A percentile compares a stretch with the other conserved stretches of the same genome.
Evolutionary conservation across 2,888 invertebrate species (phyloP).

Genomic region (Entomobrya proxima): DNA sequence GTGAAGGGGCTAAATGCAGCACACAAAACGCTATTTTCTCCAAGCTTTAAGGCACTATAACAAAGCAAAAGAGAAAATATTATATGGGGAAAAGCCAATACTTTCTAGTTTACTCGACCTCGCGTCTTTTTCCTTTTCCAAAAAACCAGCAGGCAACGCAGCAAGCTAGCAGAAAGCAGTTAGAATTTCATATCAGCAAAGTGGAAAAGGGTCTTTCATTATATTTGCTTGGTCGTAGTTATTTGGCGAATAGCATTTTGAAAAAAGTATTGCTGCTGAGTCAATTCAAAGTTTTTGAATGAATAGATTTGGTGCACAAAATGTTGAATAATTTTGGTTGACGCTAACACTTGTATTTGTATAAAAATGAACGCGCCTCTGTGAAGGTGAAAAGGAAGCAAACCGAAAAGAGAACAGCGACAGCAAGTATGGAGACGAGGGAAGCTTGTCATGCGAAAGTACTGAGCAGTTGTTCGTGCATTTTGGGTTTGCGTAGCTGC

Average conservation of each 20-base stretch:
- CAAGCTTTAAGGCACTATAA: not conserved
- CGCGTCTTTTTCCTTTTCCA: slow-evolving; percentile 37
- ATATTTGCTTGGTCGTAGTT: not conserved
- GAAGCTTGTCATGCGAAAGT: slow-evolving; percentile 13
- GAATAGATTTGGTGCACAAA: too few species aligned
- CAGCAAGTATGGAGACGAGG: not conserved
- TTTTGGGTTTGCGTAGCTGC: not conserved
- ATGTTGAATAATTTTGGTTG: too few species aligned
- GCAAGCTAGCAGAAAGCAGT: not conserved
- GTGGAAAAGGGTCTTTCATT: slow-evolving; percentile 10
- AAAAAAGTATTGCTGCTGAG: too few species aligned
- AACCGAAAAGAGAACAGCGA: not conserved
- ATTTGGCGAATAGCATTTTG: too few species aligned
- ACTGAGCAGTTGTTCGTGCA: slow-evolving; percentile 14
- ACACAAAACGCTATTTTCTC: slow-evolving; percentile 52
- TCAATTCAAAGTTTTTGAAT: too few species aligned
- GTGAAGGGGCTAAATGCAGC: not conserved
- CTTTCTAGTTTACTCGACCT: slow-evolving; percentile 40
- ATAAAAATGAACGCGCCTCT: slow-evolving; percentile 26
- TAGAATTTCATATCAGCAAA: not conserved
- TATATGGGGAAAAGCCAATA: not conserved
- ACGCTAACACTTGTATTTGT: too few species aligned
- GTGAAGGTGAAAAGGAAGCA: slow-evolving; percentile 50
- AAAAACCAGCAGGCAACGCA: slow-evolving; percentile 49
- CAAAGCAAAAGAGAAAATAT: not conserved